Conservation (phyloP, 2,113 vertebrate genomes). For the Octodon degus region DNA sequence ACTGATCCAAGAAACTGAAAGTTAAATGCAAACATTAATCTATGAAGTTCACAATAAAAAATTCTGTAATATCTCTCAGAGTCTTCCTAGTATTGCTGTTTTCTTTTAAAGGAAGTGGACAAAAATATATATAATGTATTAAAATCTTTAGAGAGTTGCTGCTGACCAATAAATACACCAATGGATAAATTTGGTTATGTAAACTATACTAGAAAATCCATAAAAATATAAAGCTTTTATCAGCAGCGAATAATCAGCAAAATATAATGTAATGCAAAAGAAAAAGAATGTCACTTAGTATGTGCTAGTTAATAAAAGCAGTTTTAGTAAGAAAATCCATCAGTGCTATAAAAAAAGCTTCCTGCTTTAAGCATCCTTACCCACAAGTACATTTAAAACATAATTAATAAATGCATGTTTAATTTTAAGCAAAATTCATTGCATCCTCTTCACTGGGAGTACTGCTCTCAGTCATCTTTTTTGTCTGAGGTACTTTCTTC, state of each 20-base stretch:
- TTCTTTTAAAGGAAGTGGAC: not conserved
- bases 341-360: conserved; percentile 36
- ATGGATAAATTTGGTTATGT: conserved; percentile 3
- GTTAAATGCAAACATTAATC: not conserved
- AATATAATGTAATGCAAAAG: conserved; percentile 29
- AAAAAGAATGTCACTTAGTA: conserved; percentile 5
- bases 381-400: not conserved
- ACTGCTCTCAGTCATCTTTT: conserved; percentile 92
- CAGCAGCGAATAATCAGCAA: not conserved
- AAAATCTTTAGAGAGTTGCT: not conserved
- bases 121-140: not conserved
- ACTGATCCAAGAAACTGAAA: not conserved
- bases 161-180: not conserved
- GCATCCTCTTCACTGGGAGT: not conserved
- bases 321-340: conserved; percentile 26
- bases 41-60: not conserved
- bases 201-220: conserved; percentile 1
- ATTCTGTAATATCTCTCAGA: not conserved
- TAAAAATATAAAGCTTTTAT: not conserved
- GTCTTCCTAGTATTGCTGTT: not conserved
- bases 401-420: not conserved
- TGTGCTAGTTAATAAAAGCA: conserved; percentile 47
- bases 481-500: conserved; percentile 93
- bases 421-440: not conserved
- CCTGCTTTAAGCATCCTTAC: conserved; percentile 22